Percentiles rank a stretch among this genome's conserved stretches.
phyloP scores from a whole-genome alignment of 2,797 vertebrate genomes.

The Peromyscus nudipes region DNA sequence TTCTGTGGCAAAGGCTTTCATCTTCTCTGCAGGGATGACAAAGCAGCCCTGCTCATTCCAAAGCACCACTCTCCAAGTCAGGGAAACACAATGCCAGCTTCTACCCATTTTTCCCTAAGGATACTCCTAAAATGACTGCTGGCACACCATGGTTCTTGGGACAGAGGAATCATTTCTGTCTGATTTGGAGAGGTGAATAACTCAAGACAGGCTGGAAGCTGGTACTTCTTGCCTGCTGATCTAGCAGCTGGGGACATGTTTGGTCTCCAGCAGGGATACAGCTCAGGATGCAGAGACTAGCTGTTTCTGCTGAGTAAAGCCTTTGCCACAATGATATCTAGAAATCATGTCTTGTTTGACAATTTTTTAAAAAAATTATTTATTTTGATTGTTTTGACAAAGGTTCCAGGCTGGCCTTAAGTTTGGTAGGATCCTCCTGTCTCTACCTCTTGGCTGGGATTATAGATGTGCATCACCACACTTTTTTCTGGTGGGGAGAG shows the following conservation, averaged over 20 bases:
- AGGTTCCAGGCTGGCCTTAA: not conserved
- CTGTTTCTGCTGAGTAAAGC: not conserved
- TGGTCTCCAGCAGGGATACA: not conserved
- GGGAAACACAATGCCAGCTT: slow-evolving; percentile 64
- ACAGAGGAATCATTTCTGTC: slow-evolving; percentile 41
- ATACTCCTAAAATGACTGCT: slow-evolving; percentile 62
- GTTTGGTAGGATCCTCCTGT: not conserved
- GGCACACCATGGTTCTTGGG: slow-evolving; percentile 25
- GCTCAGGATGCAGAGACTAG: not conserved
- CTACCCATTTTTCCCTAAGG: slow-evolving; percentile 69
- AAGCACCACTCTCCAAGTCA: slow-evolving; percentile 63
- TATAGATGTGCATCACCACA: not conserved
- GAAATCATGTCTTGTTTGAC: not conserved
- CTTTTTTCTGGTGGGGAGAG: not conserved
- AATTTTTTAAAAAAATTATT: not conserved
- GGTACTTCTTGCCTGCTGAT: not conserved
- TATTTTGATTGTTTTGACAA: not conserved
- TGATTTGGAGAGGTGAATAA: slow-evolving; percentile 50
- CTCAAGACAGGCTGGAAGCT: not conserved
- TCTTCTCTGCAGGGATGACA: slow-evolving; percentile 47
- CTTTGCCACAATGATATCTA: not conserved
- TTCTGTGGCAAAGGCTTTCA: slow-evolving; percentile 19
- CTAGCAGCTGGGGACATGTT: not conserved
- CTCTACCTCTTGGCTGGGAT: not conserved
- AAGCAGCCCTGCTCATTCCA: slow-evolving; percentile 14